Evolutionary conservation across 1,140 invertebrate genomes (phyloP).

Genomic region (Halyomorpha halys): DNA sequence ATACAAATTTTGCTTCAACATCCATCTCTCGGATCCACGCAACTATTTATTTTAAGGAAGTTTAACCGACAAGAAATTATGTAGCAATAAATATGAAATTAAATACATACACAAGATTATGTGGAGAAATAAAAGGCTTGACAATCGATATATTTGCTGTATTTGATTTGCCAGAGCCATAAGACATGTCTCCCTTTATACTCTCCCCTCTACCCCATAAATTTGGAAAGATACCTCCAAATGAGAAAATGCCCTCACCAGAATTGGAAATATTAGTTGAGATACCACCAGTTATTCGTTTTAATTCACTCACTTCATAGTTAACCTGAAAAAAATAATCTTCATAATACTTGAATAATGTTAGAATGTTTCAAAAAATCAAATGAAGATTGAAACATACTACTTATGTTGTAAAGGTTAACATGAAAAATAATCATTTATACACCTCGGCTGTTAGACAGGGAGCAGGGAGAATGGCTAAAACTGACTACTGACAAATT

Average conservation of each 20-base stretch:
- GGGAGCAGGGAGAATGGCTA: no score
- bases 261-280: constrained; percentile 76
- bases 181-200: constrained; percentile 60
- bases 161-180: constrained; percentile 57
- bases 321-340: constrained; percentile 50
- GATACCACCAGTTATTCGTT: constrained; percentile 62
- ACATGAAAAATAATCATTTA: no score
- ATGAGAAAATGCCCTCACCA: constrained; percentile 69
- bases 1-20: no score
- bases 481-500: no score
- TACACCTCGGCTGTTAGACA: no score
- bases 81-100: constrained; percentile 9
- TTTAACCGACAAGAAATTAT: background rate
- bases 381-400: no score
- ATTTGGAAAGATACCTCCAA: constrained; percentile 64
- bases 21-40: no score
- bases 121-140: constrained; percentile 57
- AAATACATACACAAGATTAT: constrained; percentile 45
- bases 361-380: no score
- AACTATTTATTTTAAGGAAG: no score
- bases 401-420: no score
- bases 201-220: constrained; percentile 70
- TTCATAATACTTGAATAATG: no score
- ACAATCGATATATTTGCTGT: constrained; percentile 59
- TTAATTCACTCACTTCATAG: constrained; percentile 66